Conservation (phyloP, 2,888 invertebrate genomes). For the Hydrotaea diabolus region DNA sequence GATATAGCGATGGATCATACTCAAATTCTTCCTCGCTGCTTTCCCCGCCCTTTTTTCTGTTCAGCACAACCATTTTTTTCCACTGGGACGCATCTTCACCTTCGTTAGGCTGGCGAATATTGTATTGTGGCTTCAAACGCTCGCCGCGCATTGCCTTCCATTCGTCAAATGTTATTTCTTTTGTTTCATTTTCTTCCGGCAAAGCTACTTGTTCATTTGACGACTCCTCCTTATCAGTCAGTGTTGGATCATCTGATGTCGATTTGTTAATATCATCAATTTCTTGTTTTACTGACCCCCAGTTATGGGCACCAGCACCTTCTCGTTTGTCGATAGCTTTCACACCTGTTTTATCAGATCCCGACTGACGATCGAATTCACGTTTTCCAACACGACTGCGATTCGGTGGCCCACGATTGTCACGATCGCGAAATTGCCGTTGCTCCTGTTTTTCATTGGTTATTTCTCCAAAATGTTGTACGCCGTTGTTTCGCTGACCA, state of each 20-base stretch:
- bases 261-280: constrained; percentile 83
- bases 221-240: constrained; percentile 78
- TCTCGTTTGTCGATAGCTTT: constrained; percentile 97
- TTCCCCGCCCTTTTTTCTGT: constrained; percentile 82
- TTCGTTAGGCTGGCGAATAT: constrained; percentile 96
- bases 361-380: constrained; percentile 96
- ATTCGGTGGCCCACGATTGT: constrained; percentile 80
- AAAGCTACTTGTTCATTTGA: constrained; percentile 80
- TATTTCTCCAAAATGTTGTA: constrained; percentile 82
- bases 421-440: constrained; percentile 79
- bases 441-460: constrained; percentile 77
- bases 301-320: constrained; percentile 96
- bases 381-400: constrained; percentile 87
- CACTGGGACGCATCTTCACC: constrained; percentile 95
- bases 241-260: constrained; percentile 69
- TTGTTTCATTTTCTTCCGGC: constrained; percentile 88
- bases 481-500: constrained; percentile 69
- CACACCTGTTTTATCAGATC: constrained; percentile 93
- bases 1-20: constrained; percentile 89
- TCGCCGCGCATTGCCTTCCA: constrained; percentile 92
- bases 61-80: constrained; percentile 93
- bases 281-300: constrained; percentile 96
- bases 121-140: constrained; percentile 92
- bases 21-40: constrained; percentile 85
- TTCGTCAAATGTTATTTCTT: constrained; percentile 95